Evolutionary conservation across 2,888 invertebrate species (phyloP).

Genomic region (Drosophila gaucha): DNA sequence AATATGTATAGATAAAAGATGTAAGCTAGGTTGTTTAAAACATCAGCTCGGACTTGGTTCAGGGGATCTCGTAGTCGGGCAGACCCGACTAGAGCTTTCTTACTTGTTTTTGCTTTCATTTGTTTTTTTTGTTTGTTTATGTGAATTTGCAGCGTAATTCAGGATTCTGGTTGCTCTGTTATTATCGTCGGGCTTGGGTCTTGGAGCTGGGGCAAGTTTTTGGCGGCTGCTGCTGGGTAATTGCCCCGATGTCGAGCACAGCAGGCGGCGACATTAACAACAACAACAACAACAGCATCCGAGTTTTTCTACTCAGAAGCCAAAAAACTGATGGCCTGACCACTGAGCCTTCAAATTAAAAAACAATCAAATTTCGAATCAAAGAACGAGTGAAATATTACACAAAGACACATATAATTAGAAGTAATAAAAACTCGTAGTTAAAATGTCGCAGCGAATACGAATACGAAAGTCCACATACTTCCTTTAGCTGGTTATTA

Average conservation of each 20-base stretch:
- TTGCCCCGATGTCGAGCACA: conserved; percentile 73
- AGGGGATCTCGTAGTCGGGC: no score
- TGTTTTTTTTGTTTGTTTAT: conserved; percentile 17
- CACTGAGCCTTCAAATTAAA: conserved; percentile 63
- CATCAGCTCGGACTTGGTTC: no score
- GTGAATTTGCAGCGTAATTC: conserved; percentile 74
- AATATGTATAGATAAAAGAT: no score
- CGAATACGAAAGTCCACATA: no score
- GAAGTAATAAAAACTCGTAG: not conserved
- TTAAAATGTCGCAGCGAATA: not conserved
- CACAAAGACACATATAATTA: not conserved
- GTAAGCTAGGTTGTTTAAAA: no score
- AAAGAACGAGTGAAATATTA: conserved; percentile 12
- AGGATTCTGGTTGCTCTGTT: conserved; percentile 78
- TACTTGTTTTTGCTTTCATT: conserved; percentile 5
- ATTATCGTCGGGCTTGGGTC: conserved; percentile 69
- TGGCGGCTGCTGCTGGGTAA: conserved; percentile 66
- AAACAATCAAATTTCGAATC: conserved; percentile 61
- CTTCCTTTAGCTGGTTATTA: no score
- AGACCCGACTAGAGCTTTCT: no score
- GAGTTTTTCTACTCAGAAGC: conserved; percentile 33
- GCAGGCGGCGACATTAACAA: conserved; percentile 64
- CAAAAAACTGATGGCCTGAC: conserved; percentile 12
- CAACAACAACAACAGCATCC: conserved; percentile 15
- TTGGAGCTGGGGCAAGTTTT: conserved; percentile 38